Conservation (phyloP, 92 coral and sea anemone species). For the Siderastrea radians region DNA sequence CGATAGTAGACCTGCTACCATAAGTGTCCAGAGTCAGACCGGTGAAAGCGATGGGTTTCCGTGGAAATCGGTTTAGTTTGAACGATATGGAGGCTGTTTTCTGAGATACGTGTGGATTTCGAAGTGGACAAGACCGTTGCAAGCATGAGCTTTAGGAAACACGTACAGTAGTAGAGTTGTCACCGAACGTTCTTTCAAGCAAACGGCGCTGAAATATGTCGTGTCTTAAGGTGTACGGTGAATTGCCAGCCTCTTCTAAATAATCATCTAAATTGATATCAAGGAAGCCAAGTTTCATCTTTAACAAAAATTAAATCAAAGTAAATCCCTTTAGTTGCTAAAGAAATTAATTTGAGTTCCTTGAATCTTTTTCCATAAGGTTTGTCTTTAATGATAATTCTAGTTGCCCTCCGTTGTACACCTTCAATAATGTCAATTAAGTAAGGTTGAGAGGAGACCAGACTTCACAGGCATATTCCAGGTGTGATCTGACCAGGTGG, state of each 20-base stretch:
- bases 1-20: not conserved
- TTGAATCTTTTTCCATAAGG: constrained; percentile 34
- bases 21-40: not conserved
- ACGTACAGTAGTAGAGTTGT: no score
- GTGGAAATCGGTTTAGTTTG: not conserved
- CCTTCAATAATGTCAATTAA: not conserved
- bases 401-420: constrained; percentile 7
- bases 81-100: not conserved
- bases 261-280: not conserved
- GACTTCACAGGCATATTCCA: no score
- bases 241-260: constrained; percentile 1
- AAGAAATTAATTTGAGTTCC: constrained; percentile 41
- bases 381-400: constrained; percentile 19
- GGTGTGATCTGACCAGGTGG: no score
- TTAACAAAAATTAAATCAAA: constrained; percentile 8
- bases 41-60: not conserved
- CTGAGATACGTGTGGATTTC: not conserved
- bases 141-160: no score
- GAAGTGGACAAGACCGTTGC: no score
- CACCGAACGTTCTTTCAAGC: no score
- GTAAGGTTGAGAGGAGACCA: no score
- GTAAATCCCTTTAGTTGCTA: constrained; percentile 27
- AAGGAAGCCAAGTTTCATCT: constrained; percentile 26
- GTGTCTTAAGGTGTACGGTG: constrained; percentile 3
- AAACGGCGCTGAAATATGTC: no score